Percentiles rank a stretch among this genome's conserved stretches.
Evolutionary conservation across 2,113 vertebrate genomes (phyloP).

Genomic region (Nesoenas mayeri): DNA sequence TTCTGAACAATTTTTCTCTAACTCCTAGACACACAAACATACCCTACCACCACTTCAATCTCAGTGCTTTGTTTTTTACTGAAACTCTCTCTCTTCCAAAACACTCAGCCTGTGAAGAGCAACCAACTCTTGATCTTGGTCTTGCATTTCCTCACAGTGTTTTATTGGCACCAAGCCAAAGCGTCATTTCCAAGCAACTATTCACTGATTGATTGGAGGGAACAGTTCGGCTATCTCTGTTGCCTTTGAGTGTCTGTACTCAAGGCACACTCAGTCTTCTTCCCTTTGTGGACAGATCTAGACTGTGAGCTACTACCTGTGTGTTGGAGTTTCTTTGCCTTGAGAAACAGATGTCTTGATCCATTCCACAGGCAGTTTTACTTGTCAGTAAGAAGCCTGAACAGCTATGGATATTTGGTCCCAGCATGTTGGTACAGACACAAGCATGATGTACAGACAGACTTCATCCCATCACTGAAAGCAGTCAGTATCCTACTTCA

Average conservation of each 20-base stretch:
- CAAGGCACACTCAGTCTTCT: not conserved
- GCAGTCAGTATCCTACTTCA: not conserved
- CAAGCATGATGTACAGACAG: not conserved
- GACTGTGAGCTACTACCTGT: not conserved
- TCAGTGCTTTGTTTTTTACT: not conserved
- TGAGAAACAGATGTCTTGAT: not conserved
- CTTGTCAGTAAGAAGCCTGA: not conserved
- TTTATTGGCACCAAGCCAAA: not conserved
- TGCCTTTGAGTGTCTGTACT: not conserved
- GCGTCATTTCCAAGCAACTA: not conserved
- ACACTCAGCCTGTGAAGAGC: not conserved
- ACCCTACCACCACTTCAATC: not conserved
- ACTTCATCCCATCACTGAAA: not conserved
- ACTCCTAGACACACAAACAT: not conserved
- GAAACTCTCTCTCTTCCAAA: not conserved
- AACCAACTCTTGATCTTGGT: not conserved
- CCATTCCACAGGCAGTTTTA: not conserved
- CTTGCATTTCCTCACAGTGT: not conserved
- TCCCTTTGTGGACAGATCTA: not conserved
- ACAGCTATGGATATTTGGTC: not conserved
- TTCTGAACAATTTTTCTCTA: not conserved
- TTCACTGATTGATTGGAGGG: not conserved
- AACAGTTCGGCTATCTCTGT: not conserved
- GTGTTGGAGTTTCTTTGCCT: not conserved
- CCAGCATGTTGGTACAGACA: not conserved